Evolutionary conservation across 23 tunicate species (phyloP), one percentile per base, ranked within the genome.

Genomic region (Oikopleura dioica): DNA sequence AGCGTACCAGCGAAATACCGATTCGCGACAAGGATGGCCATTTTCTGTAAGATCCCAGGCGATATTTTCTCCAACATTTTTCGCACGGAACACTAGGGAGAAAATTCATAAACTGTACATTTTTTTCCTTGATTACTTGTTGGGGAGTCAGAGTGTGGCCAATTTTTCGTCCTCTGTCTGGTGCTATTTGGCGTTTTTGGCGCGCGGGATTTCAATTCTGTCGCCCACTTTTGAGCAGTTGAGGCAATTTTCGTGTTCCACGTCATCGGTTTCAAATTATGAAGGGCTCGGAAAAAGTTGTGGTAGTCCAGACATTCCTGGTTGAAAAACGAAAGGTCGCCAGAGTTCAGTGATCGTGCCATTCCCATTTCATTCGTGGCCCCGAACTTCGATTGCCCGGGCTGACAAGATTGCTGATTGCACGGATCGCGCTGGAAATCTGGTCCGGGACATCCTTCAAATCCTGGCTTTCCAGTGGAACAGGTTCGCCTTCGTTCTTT

Each of bases 31-130:
- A 35, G 97, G 89, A 37, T 84, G 81, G 35, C 89, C 96, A 50
- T 77, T 83, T 34, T 35, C 59, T 33, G 89, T 81, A 30, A 86
- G 77, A 69, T 92, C 97, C 97, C 97, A 92, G 0, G 97, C 97
- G 37, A 92, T 92, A 68, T 92, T 92, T 82, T 92, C 97, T 0
- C 97, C 97, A 31, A 79, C 92, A 33, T 63, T 63, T 28, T 63
- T 63, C 33, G 30, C 33, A 23, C 72, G 29, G 33, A 63, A 63
- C 33, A 2, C 30, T 2, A n/a, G n/a, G n/a, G n/a, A n/a, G n/a
- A n/a, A n/a, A n/a, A n/a, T n/a, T n/a, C n/a, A n/a, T n/a, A n/a
- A n/a, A n/a, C n/a, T n/a, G n/a, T n/a, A n/a, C n/a, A n/a, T n/a
- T n/a, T n/a, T n/a, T n/a, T n/a, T n/a, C n/a, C n/a, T n/a, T n/a